Evolutionary conservation across 2,888 invertebrate species (phyloP).

Genomic region (Tricholauxania praeusta): DNA sequence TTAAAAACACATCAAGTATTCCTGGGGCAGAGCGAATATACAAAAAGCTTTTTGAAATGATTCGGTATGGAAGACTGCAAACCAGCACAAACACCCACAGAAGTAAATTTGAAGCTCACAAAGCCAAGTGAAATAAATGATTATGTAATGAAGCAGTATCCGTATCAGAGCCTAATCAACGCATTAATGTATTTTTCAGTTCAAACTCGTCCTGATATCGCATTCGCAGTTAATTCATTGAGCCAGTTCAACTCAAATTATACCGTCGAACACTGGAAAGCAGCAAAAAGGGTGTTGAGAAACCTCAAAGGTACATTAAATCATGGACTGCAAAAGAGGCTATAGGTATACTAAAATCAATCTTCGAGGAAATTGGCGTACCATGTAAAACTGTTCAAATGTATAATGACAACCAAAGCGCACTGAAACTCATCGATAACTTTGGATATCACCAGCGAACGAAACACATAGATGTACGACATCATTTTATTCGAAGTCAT

Average conservation of each 20-base stretch:
- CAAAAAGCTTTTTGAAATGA: slow-evolving; percentile 11
- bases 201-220: background rate
- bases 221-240: slow-evolving; percentile 17
- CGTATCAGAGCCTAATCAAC: slow-evolving; percentile 6
- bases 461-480: slow-evolving; percentile 42
- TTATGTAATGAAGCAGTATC: slow-evolving; percentile 13
- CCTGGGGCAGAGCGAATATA: slow-evolving; percentile 16
- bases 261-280: slow-evolving; percentile 43
- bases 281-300: slow-evolving; percentile 43
- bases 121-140: background rate
- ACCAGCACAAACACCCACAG: slow-evolving; percentile 2
- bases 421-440: slow-evolving; percentile 30
- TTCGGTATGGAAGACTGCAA: slow-evolving; percentile 28
- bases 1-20: slow-evolving; percentile 5
- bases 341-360: slow-evolving; percentile 36
- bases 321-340: slow-evolving; percentile 42
- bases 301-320: slow-evolving; percentile 41
- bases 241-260: slow-evolving; percentile 42
- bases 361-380: slow-evolving; percentile 39
- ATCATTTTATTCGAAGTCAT: background rate
- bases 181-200: slow-evolving; percentile 30
- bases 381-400: slow-evolving; percentile 23
- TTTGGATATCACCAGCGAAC: slow-evolving; percentile 39
- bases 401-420: slow-evolving; percentile 45
- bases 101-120: slow-evolving; percentile 17